Evolutionary conservation across 2,797 vertebrate genomes (phyloP).

Genomic region (Cynodonichthys magdalenae): DNA sequence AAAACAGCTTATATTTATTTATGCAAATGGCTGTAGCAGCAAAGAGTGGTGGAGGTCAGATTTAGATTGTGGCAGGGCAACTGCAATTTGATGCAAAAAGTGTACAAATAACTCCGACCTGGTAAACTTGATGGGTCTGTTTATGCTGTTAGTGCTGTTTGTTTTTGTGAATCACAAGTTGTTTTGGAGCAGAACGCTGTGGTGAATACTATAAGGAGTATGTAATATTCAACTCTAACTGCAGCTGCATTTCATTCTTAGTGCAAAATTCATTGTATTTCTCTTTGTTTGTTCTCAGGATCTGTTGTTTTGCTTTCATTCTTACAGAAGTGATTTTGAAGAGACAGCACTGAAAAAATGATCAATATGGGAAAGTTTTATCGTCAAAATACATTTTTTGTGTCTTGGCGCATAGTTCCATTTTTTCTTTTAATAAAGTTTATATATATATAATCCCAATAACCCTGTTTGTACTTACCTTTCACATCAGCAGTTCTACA

Average conservation of each 20-base stretch:
- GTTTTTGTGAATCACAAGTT: neutral
- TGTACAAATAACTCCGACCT: neutral
- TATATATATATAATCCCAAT: neutral
- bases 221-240: no score
- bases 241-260: no score
- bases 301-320: neutral
- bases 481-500: neutral
- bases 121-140: neutral
- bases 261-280: neutral
- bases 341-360: neutral
- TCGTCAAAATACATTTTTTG: no score
- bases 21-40: no score
- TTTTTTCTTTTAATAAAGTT: neutral
- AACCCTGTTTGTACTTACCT: neutral
- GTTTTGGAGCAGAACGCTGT: no score
- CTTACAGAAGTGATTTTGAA: neutral
- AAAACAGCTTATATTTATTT: no score
- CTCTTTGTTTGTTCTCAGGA: slow-evolving; percentile 1
- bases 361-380: neutral
- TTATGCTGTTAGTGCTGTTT: neutral
- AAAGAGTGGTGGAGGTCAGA: neutral
- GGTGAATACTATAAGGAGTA: no score
- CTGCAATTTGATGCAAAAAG: neutral
- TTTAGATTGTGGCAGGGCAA: neutral
- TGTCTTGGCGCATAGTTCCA: neutral